phyloP scores from a whole-genome alignment of 2,888 invertebrate species.

The Buathra laborator region DNA sequence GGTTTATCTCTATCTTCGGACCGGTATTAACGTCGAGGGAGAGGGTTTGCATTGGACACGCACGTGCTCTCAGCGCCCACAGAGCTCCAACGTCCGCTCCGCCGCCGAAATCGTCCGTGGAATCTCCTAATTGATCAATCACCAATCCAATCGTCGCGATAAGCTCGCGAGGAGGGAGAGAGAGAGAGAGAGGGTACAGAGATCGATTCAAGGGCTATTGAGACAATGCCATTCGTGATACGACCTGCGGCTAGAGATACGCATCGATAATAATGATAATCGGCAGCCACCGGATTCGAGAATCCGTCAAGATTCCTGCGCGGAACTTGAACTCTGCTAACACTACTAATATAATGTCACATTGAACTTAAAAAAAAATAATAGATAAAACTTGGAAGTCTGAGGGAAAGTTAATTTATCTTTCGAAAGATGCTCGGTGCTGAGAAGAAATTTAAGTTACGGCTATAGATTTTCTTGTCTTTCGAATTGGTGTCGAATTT shows the following conservation, averaged over 20 bases:
- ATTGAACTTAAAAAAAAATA: too few species aligned
- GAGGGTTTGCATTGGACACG: conserved; percentile 40
- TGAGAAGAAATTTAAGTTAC: too few species aligned
- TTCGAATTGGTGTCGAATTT: too few species aligned
- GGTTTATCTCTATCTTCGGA: conserved; percentile 15
- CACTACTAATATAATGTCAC: too few species aligned
- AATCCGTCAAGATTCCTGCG: not conserved
- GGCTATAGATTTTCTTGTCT: too few species aligned
- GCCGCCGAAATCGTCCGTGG: conserved; percentile 52
- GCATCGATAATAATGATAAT: conserved; percentile 38
- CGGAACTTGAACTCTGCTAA: too few species aligned
- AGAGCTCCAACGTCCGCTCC: conserved; percentile 34
- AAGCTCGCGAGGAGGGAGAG: conserved; percentile 7
- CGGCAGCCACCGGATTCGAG: not conserved
- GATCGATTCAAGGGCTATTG: conserved; percentile 13
- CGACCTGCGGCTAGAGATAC: conserved; percentile 25
- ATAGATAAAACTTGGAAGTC: too few species aligned
- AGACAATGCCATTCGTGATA: conserved; percentile 27
- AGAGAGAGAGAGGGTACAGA: not conserved
- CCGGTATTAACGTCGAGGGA: conserved; percentile 2
- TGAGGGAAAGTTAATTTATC: too few species aligned
- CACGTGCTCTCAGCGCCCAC: conserved; percentile 38
- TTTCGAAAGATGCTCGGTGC: too few species aligned
- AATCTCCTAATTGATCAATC: conserved; percentile 66
- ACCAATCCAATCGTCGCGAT: conserved; percentile 58